These are phyloP conservation scores for Drosophila serrata DNA, from an alignment of 1,140 invertebrate genomes.

Conservation along the genomic window DNA sequence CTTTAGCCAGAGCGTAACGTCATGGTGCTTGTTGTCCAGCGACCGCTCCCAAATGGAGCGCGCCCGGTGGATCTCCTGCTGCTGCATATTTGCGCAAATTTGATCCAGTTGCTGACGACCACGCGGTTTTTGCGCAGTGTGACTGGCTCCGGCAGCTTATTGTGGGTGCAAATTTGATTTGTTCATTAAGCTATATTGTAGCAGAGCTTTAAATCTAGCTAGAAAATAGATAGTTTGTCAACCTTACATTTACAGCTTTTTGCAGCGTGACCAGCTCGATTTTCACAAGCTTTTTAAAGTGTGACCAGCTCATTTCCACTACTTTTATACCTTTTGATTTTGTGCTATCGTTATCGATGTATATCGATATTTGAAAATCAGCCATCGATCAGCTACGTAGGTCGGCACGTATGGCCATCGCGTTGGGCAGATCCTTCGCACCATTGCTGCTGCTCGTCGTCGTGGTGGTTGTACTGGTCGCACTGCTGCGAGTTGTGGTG, in stretches of 20 bases:
- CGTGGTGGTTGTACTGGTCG: slow-evolving; percentile 30
- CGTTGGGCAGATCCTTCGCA: slow-evolving; percentile 92
- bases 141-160: not conserved
- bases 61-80: slow-evolving; percentile 96
- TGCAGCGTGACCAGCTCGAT: no score
- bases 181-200: no score
- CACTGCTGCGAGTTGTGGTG: slow-evolving; percentile 19
- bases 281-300: no score
- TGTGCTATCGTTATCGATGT: no score
- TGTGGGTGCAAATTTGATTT: no score
- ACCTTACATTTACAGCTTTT: no score
- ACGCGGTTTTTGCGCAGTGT: slow-evolving; percentile 94
- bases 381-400: slow-evolving; percentile 98
- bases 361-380: no score
- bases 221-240: no score
- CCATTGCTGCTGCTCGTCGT: slow-evolving; percentile 46
- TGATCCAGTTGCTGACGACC: slow-evolving; percentile 98
- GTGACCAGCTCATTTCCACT: no score
- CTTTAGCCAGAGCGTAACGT: slow-evolving; percentile 98
- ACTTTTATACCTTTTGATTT: no score
- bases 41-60: slow-evolving; percentile 98
- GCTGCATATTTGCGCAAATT: slow-evolving; percentile 99
- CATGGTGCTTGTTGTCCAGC: slow-evolving; percentile 98
- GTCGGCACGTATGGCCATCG: slow-evolving; percentile 97
- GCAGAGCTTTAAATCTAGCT: no score